Conservation (phyloP, 1,140 invertebrate genomes). For the Arctopsyche grandis region DNA sequence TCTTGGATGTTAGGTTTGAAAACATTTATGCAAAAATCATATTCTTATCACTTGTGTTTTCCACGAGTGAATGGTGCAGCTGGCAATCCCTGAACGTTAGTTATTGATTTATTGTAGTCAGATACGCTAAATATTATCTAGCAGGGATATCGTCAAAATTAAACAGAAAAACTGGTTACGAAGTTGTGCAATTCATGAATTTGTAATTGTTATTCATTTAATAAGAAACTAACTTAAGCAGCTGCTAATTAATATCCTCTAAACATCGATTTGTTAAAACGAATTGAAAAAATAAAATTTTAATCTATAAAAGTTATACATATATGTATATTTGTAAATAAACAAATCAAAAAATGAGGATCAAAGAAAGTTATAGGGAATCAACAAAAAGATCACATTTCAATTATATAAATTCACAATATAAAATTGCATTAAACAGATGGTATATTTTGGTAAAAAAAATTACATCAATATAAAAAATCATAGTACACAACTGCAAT, state of each 20-base stretch:
- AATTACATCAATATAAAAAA: background rate
- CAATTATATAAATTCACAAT: slow-evolving; percentile 13
- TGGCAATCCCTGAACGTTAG: slow-evolving; percentile 17
- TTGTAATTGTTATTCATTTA: background rate
- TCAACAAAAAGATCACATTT: slow-evolving; percentile 16
- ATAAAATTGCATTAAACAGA: background rate
- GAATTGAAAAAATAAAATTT: background rate
- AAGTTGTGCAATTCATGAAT: background rate
- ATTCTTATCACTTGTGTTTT: slow-evolving; percentile 38
- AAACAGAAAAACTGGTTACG: background rate
- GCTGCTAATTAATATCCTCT: slow-evolving; percentile 1
- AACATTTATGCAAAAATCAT: slow-evolving; percentile 10
- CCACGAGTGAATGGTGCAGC: slow-evolving; percentile 48
- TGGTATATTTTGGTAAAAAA: background rate
- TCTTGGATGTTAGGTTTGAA: slow-evolving; percentile 21
- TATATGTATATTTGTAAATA: background rate
- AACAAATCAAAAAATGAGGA: background rate
- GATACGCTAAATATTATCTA: background rate
- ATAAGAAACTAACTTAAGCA: slow-evolving; percentile 3
- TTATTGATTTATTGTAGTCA: background rate
- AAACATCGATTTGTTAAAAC: background rate
- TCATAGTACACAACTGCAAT: background rate
- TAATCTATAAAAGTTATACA: background rate
- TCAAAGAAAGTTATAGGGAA: slow-evolving; percentile 4
- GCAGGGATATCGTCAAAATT: background rate